Percentiles rank a stretch among this genome's conserved stretches.
Conservation (phyloP, 1,140 invertebrate species). For the Pinna nobilis region DNA sequence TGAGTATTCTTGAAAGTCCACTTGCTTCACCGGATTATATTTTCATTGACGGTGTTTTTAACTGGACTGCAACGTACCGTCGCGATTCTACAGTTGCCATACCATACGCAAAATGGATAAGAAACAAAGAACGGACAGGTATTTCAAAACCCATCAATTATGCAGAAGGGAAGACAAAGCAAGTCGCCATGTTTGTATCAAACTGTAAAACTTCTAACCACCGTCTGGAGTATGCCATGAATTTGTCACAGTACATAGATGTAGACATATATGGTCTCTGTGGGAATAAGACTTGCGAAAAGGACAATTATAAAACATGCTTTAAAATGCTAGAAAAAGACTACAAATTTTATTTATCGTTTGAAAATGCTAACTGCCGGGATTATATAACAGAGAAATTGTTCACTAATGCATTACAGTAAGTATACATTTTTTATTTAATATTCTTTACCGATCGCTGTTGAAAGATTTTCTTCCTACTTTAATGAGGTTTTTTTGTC, state of each 20-base stretch:
- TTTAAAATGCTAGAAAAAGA: constrained; percentile 93
- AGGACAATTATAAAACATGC: constrained; percentile 81
- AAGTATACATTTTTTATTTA: too few species aligned
- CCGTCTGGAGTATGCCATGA: constrained; percentile 50
- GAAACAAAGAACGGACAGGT: too few species aligned
- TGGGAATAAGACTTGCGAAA: constrained; percentile 75
- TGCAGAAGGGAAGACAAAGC: constrained; percentile 59
- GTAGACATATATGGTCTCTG: constrained; percentile 95
- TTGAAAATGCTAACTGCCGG: constrained; percentile 78
- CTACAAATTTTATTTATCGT: constrained; percentile 98
- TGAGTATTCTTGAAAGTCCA: too few species aligned
- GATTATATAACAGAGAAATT: constrained; percentile 77
- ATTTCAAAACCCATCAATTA: too few species aligned
- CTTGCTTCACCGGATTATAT: too few species aligned
- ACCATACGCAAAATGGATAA: too few species aligned
- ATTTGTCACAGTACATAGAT: constrained; percentile 81
- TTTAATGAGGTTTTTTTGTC: too few species aligned
- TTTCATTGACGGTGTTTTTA: too few species aligned
- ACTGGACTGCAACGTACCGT: too few species aligned
- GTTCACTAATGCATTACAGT: constrained; percentile 72
- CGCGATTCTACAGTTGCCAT: too few species aligned
- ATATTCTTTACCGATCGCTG: too few species aligned
- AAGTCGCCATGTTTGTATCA: constrained; percentile 98
- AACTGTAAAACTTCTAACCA: constrained; percentile 91
- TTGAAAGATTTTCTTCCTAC: too few species aligned